Conservation (phyloP, 2,888 invertebrate species). For the Cancer borealis region DNA sequence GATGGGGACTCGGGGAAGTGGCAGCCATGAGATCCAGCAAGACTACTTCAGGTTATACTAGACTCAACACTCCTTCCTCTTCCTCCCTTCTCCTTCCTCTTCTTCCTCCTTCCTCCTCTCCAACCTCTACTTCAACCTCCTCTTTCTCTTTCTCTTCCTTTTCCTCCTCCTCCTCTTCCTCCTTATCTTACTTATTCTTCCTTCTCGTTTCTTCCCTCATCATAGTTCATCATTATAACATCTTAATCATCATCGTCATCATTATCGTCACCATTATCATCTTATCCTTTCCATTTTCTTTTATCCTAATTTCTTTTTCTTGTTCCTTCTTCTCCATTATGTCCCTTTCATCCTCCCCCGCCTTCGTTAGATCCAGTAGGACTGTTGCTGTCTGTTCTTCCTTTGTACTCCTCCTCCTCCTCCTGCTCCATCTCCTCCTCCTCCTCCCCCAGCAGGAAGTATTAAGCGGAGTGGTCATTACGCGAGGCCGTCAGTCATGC, state of each 20-base stretch:
- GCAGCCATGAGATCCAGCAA: background rate
- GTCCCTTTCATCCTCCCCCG: background rate
- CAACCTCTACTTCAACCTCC: background rate
- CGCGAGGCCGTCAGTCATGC: background rate
- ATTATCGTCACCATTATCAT: too few species aligned
- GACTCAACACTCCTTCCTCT: background rate
- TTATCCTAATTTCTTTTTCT: too few species aligned
- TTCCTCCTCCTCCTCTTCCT: background rate
- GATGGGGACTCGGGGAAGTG: background rate
- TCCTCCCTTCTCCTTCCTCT: too few species aligned
- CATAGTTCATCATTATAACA: too few species aligned
- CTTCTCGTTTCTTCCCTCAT: too few species aligned
- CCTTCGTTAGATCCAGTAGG: background rate
- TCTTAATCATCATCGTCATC: too few species aligned
- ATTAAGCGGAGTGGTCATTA: conserved; percentile 26
- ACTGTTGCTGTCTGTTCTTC: background rate
- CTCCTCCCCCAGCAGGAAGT: background rate
- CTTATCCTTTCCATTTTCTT: too few species aligned
- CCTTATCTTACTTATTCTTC: too few species aligned
- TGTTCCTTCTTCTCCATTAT: background rate
- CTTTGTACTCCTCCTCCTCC: background rate
- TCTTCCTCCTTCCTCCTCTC: too few species aligned
- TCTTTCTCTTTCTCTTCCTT: background rate
- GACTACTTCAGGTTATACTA: background rate
- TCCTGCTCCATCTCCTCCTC: conserved; percentile 6